Percentiles rank a stretch among this genome's conserved stretches.
These are phyloP conservation scores for Lysandra coridon DNA, from an alignment of 2,888 invertebrate species.

Conservation along the genomic window DNA sequence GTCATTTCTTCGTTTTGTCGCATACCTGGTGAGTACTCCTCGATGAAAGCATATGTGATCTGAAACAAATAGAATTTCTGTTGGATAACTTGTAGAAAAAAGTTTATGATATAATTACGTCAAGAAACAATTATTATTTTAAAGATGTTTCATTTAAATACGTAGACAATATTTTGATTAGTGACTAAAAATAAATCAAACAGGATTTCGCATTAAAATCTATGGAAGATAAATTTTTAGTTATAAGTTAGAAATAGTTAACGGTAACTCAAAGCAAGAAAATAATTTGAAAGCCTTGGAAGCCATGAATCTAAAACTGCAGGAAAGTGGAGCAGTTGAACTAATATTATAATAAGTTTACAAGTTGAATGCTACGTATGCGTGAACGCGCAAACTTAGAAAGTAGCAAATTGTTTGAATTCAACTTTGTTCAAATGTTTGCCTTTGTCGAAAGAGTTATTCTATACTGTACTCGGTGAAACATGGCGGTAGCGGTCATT, in stretches of 20 bases:
- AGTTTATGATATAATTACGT: not conserved
- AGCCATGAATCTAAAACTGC: not conserved
- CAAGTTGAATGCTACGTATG: conserved; percentile 9
- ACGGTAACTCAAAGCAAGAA: not conserved
- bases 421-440: not conserved
- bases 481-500: no score
- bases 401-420: conserved; percentile 15
- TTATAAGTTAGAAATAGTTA: not conserved
- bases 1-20: conserved; percentile 72
- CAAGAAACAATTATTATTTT: no score
- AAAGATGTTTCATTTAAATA: no score
- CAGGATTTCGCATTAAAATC: not conserved
- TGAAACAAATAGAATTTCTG: conserved; percentile 56
- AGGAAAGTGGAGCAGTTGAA: conserved; percentile 1
- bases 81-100: not conserved
- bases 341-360: conserved; percentile 6
- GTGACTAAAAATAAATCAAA: not conserved
- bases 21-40: conserved; percentile 62
- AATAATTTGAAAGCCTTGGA: not conserved
- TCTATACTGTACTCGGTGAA: not conserved
- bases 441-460: not conserved
- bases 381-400: conserved; percentile 18
- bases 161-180: not conserved
- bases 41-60: conserved; percentile 65
- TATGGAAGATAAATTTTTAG: not conserved